A percentile compares a stretch with the other conserved stretches of the same genome.
Conservation (phyloP, 2,797 vertebrate genomes). For the Steatocranus sp. region DNA sequence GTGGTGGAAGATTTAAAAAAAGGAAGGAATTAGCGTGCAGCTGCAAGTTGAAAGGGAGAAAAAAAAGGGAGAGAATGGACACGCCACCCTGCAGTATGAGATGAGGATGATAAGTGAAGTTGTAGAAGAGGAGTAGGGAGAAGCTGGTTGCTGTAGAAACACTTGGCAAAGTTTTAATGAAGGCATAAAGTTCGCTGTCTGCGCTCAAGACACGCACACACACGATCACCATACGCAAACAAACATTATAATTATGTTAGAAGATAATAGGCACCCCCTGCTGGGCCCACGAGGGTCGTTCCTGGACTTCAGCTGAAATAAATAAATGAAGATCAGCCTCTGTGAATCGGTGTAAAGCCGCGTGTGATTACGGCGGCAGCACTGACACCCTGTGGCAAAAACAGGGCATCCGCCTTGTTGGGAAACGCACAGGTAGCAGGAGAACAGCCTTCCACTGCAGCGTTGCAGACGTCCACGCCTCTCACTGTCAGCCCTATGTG, state of each 20-base stretch:
- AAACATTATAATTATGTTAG: conserved; percentile 54
- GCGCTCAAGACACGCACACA: conserved; percentile 28
- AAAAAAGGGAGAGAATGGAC: not conserved
- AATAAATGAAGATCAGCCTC: conserved; percentile 4
- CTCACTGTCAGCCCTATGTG: not conserved
- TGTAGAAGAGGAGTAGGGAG: conserved; percentile 3
- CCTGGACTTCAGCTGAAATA: conserved; percentile 31
- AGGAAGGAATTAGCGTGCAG: not conserved
- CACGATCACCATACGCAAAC: conserved; percentile 23
- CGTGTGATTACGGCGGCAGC: not conserved
- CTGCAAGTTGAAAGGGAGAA: not conserved
- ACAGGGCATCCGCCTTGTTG: not conserved
- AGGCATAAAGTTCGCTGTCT: conserved; percentile 54
- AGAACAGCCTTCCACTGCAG: not conserved
- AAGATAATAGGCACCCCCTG: conserved; percentile 55
- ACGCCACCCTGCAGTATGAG: not conserved
- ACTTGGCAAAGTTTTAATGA: conserved; percentile 71
- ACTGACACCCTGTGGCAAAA: conserved; percentile 53
- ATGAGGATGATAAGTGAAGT: conserved; percentile 14
- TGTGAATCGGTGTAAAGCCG: not conserved
- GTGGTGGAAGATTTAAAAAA: not conserved
- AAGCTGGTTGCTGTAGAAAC: conserved; percentile 71
- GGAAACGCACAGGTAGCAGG: not conserved
- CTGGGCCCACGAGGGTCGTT: conserved; percentile 9
- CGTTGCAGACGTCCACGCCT: not conserved